Evolutionary conservation across 30 jellyfish, hydroid and myxozoan species (phyloP), one percentile per base, ranked within the genome.

Genomic region (Clytia hemisphaerica): DNA sequence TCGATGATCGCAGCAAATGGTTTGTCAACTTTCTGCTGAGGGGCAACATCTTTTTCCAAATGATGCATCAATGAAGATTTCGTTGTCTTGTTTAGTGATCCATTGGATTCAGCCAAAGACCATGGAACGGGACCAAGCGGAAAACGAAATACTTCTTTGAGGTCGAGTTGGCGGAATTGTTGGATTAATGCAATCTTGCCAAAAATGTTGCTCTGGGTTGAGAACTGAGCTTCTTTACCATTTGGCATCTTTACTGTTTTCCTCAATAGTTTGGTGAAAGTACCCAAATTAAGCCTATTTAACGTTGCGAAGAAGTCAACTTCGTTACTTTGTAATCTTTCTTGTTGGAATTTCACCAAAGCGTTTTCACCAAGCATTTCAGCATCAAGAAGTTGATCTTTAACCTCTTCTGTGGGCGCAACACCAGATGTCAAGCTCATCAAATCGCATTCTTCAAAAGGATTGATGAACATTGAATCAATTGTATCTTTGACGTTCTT

Each of bases 21-120:
- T 40, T 7, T 16, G 16, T 40, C 53, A 40, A 40, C 53, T 16
- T 40, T 40, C 53, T 40, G 14, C 10, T 7, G 14, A 40, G 14
- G 14, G 53, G 53, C 16, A 16, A 7, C 53, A 16, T 70, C 72
- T 67, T 67, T 67, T 46, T 65, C 73, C 38, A 65, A 37, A 24
- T 42, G 47, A 44, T 67, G 79, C 40, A 67, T 27, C 42, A 67
- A 70, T 32, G 45, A 27, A 31, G 72, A 57, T 37, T 67, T 67
- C 61, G 19, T 60, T 1, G 79, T 67, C 47, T 67, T 67, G 18
- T 40, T 40, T 48, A 67, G 14, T 50, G 42, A n/a, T 44, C 79
- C 79, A 67, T 32, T 32, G 25, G 70, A 21, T 57, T 44, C 69
- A 29, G 79, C 79, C 28, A 66, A 71, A 37, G 75, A 37, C 79